A percentile compares a stretch with the other conserved stretches of the same genome.
phyloP scores from a whole-genome alignment of 1,140 invertebrate genomes.

The Sarcophaga peregrina region DNA sequence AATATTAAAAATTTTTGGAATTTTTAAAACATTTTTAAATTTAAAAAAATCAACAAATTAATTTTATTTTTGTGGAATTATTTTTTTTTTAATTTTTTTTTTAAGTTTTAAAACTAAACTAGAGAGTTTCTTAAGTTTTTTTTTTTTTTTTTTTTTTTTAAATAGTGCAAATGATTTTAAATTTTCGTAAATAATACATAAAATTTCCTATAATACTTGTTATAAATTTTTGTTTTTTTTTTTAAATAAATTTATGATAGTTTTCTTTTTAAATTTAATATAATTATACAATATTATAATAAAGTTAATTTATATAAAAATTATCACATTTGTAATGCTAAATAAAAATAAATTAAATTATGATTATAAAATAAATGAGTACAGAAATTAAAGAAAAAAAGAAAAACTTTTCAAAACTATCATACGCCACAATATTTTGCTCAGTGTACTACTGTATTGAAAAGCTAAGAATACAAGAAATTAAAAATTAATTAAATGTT shows the following conservation, averaged over 20 bases:
- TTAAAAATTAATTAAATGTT: no score
- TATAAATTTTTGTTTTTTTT: slow-evolving; percentile 37
- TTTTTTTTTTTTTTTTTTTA: background rate
- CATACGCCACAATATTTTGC: no score
- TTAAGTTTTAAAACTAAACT: slow-evolving; percentile 13
- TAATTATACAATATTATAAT: background rate
- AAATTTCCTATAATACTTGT: slow-evolving; percentile 30
- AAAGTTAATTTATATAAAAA: slow-evolving; percentile 14
- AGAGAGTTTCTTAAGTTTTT: background rate
- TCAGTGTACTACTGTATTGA: no score
- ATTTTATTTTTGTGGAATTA: background rate
- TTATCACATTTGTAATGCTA: slow-evolving; percentile 38
- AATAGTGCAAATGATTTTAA: background rate
- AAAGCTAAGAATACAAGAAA: no score
- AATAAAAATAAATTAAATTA: slow-evolving; percentile 16
- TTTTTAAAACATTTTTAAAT: no score
- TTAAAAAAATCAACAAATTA: no score
- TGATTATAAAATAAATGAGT: background rate
- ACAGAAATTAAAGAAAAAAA: background rate
- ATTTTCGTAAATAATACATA: slow-evolving; percentile 10
- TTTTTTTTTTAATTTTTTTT: slow-evolving; percentile 22
- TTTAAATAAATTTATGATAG: slow-evolving; percentile 33
- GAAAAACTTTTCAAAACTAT: no score
- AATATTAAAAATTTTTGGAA: background rate
- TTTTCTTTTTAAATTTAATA: background rate